These are phyloP conservation scores for Pyrochroa serraticornis DNA, from an alignment of 2,888 invertebrate genomes.

Conservation along the genomic window DNA sequence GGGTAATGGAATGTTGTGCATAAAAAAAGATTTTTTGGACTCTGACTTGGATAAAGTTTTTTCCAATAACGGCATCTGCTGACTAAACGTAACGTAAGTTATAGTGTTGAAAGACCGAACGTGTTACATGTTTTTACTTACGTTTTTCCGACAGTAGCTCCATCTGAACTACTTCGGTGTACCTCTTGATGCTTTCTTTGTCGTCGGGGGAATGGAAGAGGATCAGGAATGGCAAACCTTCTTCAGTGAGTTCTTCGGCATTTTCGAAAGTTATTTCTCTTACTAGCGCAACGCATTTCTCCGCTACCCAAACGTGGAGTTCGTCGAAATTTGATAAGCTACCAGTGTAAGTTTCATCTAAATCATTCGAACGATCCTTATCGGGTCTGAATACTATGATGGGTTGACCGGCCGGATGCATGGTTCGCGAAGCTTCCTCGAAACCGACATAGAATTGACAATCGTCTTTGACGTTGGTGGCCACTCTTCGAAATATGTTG, in stretches of 20 bases:
- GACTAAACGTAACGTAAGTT: too few species aligned
- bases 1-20: too few species aligned
- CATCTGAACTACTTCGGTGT: constrained; percentile 77
- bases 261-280: constrained; percentile 99
- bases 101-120: too few species aligned
- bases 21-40: too few species aligned
- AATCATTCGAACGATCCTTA: constrained; percentile 77
- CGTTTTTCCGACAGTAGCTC: constrained; percentile 89
- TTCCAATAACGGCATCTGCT: too few species aligned
- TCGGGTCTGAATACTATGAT: constrained; percentile 85
- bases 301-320: constrained; percentile 86
- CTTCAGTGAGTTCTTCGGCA: constrained; percentile 98
- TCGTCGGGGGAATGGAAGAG: constrained; percentile 91
- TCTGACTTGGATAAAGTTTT: too few species aligned
- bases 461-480: constrained; percentile 90
- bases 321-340: constrained; percentile 79
- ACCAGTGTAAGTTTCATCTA: constrained; percentile 84
- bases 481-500: constrained; percentile 78
- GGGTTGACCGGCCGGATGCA: constrained; percentile 86
- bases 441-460: constrained; percentile 93
- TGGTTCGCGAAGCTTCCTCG: constrained; percentile 79
- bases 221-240: constrained; percentile 97
- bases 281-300: constrained; percentile 95
- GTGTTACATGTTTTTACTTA: too few species aligned
- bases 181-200: constrained; percentile 81